A percentile compares a stretch with the other conserved stretches of the same genome.
Evolutionary conservation across 1,140 invertebrate species (phyloP).

Genomic region (Conus ventricosus): DNA sequence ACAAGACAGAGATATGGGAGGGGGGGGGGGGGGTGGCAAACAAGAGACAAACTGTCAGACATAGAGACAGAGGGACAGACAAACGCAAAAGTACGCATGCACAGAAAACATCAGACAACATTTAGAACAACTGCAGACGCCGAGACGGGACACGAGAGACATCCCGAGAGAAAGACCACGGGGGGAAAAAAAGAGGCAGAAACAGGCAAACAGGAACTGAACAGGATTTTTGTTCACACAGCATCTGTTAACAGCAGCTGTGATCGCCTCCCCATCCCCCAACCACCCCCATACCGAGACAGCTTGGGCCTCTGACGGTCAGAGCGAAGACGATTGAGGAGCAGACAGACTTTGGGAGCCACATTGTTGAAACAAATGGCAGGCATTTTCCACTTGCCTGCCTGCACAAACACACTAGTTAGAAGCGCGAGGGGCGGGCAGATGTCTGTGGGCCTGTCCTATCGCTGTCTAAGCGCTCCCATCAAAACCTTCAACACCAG

Average conservation of each 20-base stretch:
- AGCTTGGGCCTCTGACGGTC: too few species aligned
- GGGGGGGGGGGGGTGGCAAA: too few species aligned
- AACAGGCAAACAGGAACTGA: background rate
- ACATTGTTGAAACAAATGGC: slow-evolving; percentile 18
- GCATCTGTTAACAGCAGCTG: background rate
- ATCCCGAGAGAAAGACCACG: background rate
- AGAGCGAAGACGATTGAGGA: too few species aligned
- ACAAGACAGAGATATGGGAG: too few species aligned
- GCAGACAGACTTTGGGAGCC: too few species aligned
- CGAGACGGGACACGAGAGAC: too few species aligned
- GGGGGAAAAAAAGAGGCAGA: background rate
- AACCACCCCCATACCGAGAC: too few species aligned
- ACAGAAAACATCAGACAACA: background rate
- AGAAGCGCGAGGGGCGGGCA: background rate
- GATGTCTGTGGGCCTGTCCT: background rate
- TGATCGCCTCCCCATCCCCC: too few species aligned
- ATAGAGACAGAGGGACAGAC: slow-evolving; percentile 22
- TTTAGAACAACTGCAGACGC: too few species aligned
- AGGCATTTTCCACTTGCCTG: slow-evolving; percentile 20
- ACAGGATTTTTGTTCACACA: background rate
- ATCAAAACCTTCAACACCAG: background rate
- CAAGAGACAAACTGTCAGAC: background rate
- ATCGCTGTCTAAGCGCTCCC: background rate
- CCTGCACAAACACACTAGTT: slow-evolving; percentile 8
- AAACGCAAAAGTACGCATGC: background rate